Evolutionary conservation across 2,888 invertebrate genomes (phyloP), one percentile per base, ranked within the genome.

Genomic region (Synanthedon formicaeformis): DNA sequence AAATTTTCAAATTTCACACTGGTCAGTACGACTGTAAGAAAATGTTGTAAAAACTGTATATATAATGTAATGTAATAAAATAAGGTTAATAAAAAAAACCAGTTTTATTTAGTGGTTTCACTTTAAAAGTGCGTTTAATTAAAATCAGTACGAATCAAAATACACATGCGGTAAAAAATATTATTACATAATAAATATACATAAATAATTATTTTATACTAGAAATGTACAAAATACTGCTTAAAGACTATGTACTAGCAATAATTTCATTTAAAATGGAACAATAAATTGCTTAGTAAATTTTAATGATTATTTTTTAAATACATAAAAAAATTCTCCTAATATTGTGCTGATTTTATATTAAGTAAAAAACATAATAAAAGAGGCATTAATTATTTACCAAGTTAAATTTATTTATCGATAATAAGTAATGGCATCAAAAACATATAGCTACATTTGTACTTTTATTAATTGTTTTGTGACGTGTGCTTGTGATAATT

Each of bases 91-190:
- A 59, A 58, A 59, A 50, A 63, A 45, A 60, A 56, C 53, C 50
- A 14, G 13, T 12, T 45, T 50, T 6, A 34, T 52, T 59, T 71
- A 70, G 71, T 71, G 56, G 79, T 80, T 75, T 75, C 84, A 85
- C 84, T 82, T 82, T 60, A 65, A 61, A 78, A 84, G 86, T 86
- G 85, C 73, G 72, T 75, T 84, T 84, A 73, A 83, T 83, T 82
- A 78, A 69, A 72, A 66, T 71, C 66, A 81, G 69, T 84, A 81
- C 71, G 81, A 76, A 69, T 68, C 65, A 65, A 66, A 3, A 18
- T 68, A 60, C 63, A 64, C 57, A 63, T 3, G 27, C 34, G 34
- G 8, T 50, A 34, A 34, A 40, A 10, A 12, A 76, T 34, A 34
- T 34, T 34, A 23, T 4, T 18, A 71, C 69, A 74, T 69, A 82